A percentile compares a stretch with the other conserved stretches of the same genome.
These are phyloP conservation scores for Tokudaia muenninki DNA, from an alignment of 2,797 vertebrate genomes.

Conservation along the genomic window DNA sequence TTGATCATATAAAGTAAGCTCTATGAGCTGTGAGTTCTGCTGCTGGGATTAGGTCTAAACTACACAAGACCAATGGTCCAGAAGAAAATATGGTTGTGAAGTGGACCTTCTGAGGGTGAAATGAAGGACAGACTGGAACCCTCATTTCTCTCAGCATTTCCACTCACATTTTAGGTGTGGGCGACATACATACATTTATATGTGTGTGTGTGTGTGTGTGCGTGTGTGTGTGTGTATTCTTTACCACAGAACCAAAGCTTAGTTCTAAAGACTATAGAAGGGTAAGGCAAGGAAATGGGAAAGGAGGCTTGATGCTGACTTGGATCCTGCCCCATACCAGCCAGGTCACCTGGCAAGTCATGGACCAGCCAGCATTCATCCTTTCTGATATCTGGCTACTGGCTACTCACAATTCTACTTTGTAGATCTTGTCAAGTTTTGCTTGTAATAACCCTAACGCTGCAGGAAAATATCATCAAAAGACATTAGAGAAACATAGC, in stretches of 20 bases:
- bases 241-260: not conserved
- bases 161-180: not conserved
- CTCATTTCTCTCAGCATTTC: not conserved
- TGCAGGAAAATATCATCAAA: not conserved
- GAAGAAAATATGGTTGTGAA: not conserved
- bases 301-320: not conserved
- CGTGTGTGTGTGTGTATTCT: no score
- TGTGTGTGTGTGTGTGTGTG: no score
- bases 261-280: not conserved
- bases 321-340: not conserved
- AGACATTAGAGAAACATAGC: not conserved
- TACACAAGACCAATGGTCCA: not conserved
- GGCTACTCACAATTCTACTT: not conserved
- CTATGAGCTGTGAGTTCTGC: not conserved
- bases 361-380: not conserved
- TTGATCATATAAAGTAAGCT: not conserved
- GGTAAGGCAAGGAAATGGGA: accelerated
- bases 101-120: not conserved
- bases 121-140: not conserved
- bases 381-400: not conserved
- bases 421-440: not conserved
- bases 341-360: not conserved
- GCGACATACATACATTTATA: no score
- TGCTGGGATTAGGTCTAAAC: not conserved
- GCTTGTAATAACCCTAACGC: not conserved